Evolutionary conservation across 2,113 vertebrate genomes (phyloP).

Genomic region (Passer domesticus): DNA sequence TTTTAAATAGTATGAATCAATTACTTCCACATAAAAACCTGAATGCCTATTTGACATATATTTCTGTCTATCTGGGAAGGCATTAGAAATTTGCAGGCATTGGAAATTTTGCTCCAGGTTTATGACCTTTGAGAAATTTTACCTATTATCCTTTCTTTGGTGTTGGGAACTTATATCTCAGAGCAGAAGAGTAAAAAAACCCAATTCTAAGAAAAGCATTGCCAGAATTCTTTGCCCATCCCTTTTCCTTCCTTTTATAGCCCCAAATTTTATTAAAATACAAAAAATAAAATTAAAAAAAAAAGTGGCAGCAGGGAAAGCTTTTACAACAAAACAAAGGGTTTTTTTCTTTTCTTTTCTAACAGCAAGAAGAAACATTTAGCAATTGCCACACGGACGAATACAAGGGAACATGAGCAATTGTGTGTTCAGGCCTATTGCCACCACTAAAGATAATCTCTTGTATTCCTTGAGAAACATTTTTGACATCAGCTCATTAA

Average conservation of each 20-base stretch:
- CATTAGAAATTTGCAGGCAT: background rate
- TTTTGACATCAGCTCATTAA: background rate
- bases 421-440: background rate
- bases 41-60: background rate
- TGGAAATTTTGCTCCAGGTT: background rate
- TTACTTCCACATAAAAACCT: background rate
- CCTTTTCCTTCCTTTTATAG: background rate
- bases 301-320: accelerated
- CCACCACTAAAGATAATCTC: background rate
- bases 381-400: background rate
- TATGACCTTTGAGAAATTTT: background rate
- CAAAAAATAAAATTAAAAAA: no score
- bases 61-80: background rate
- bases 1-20: background rate
- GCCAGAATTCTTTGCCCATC: background rate
- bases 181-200: background rate
- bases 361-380: background rate
- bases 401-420: background rate
- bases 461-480: background rate
- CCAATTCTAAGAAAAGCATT: background rate
- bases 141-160: background rate
- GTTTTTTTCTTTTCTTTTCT: background rate
- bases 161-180: background rate
- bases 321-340: background rate
- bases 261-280: background rate